Evolutionary conservation across 2,797 vertebrate species (phyloP).

Genomic region (Typhlichthys eigenmanni): DNA sequence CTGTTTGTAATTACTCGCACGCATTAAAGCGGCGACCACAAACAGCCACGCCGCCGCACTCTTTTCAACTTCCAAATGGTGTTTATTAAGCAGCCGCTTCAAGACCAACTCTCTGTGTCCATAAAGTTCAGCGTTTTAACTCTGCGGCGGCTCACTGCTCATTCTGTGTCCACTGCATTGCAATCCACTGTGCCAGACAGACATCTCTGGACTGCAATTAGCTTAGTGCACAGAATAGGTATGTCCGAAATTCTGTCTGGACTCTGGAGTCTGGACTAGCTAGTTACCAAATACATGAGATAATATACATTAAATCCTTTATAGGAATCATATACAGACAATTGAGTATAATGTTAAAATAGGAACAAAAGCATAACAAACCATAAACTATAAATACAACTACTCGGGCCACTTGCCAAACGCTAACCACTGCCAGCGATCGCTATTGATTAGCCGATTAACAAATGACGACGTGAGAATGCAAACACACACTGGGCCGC

Average conservation of each 20-base stretch:
- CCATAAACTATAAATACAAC: too few relatives aligned
- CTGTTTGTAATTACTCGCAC: conserved; percentile 60
- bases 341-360: too few relatives aligned
- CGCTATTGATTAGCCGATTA: too few relatives aligned
- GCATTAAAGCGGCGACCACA: conserved; percentile 61
- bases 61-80: conserved; percentile 62
- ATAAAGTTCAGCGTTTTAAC: conserved; percentile 47
- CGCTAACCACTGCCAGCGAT: too few relatives aligned
- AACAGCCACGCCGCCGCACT: conserved; percentile 46
- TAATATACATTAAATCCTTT: too few relatives aligned
- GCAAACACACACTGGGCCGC: background rate
- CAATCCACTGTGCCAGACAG: background rate
- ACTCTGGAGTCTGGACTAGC: background rate
- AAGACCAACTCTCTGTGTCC: conserved; percentile 42
- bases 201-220: background rate
- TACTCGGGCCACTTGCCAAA: too few relatives aligned
- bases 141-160: conserved; percentile 24
- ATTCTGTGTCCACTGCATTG: conserved; percentile 17
- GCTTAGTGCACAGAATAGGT: background rate
- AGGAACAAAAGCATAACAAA: too few relatives aligned
- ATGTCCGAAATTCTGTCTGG: conserved; percentile 4
- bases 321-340: too few relatives aligned
- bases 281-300: background rate
- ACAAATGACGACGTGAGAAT: background rate
- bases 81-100: conserved; percentile 65